Evolutionary conservation across 2,888 invertebrate species (phyloP).

Genomic region (Rhorus exstirpatorius): DNA sequence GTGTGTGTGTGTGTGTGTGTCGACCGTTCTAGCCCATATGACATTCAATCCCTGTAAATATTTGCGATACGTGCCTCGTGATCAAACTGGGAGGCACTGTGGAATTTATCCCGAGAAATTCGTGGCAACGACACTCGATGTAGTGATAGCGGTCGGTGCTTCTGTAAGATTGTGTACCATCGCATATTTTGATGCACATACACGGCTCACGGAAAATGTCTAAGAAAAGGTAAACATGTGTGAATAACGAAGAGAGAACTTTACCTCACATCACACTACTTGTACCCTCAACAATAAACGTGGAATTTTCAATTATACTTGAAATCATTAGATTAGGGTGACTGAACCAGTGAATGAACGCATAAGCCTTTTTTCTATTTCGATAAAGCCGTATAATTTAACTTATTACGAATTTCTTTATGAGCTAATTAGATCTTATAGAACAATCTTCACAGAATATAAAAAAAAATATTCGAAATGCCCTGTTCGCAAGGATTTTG

Average conservation of each 20-base stretch:
- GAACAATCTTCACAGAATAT: no score
- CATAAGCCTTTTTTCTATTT: no score
- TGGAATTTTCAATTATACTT: slow-evolving; percentile 4
- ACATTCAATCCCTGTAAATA: slow-evolving; percentile 47
- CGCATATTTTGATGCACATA: not conserved
- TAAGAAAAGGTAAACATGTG: slow-evolving; percentile 58
- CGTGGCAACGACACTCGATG: not conserved
- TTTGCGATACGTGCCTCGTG: slow-evolving; percentile 64
- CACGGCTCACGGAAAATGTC: slow-evolving; percentile 43
- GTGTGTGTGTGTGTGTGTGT: no score
- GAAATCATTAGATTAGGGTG: no score
- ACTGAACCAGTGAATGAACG: no score
- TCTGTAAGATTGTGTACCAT: not conserved
- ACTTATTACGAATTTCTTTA: no score
- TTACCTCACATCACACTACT: not conserved
- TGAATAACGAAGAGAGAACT: not conserved
- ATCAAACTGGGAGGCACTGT: slow-evolving; percentile 7
- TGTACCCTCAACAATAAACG: not conserved
- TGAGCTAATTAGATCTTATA: no score
- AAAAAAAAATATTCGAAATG: no score
- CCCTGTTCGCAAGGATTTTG: no score
- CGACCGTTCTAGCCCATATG: slow-evolving; percentile 8
- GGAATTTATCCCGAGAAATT: slow-evolving; percentile 21
- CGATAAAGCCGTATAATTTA: no score
- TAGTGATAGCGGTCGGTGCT: not conserved